Conservation (phyloP, 2,113 vertebrate genomes). For the Toxostoma redivivum region DNA sequence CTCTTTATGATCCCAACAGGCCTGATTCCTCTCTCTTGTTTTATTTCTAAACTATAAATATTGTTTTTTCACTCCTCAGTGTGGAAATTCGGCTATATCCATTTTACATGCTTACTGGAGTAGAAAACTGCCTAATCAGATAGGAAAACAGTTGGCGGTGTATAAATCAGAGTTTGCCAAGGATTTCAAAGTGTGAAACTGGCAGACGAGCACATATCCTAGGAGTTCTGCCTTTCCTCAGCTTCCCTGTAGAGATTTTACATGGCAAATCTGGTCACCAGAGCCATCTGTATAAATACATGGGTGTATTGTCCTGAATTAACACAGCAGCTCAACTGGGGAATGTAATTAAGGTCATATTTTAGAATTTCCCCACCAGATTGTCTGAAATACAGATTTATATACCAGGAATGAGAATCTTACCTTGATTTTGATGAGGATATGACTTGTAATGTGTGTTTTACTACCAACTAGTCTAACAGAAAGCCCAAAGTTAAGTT, state of each 20-base stretch:
- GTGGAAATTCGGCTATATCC: slow-evolving; percentile 75
- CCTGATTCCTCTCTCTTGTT: slow-evolving; percentile 70
- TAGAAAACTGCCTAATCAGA: slow-evolving; percentile 83
- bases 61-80: slow-evolving; percentile 73
- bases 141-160: slow-evolving; percentile 78
- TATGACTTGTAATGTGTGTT: background rate
- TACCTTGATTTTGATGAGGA: slow-evolving; percentile 42
- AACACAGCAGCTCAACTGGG: slow-evolving; percentile 55
- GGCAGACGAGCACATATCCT: slow-evolving; percentile 65
- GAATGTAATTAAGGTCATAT: slow-evolving; percentile 62
- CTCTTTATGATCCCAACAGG: slow-evolving; percentile 68
- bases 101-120: slow-evolving; percentile 78
- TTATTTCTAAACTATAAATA: slow-evolving; percentile 82
- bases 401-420: slow-evolving; percentile 3
- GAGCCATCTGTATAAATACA: slow-evolving; percentile 81
- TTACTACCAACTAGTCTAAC: background rate
- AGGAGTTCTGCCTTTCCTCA: slow-evolving; percentile 63
- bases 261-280: slow-evolving; percentile 49
- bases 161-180: slow-evolving; percentile 78
- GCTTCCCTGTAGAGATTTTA: slow-evolving; percentile 72
- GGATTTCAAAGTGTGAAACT: slow-evolving; percentile 78
- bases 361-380: slow-evolving; percentile 65
- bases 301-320: slow-evolving; percentile 68
- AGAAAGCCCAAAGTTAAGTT: background rate
- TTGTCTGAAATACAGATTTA: slow-evolving; percentile 39